Evolutionary conservation across 2,113 vertebrate species (phyloP).

Genomic region (Phylloscopus whistleri): DNA sequence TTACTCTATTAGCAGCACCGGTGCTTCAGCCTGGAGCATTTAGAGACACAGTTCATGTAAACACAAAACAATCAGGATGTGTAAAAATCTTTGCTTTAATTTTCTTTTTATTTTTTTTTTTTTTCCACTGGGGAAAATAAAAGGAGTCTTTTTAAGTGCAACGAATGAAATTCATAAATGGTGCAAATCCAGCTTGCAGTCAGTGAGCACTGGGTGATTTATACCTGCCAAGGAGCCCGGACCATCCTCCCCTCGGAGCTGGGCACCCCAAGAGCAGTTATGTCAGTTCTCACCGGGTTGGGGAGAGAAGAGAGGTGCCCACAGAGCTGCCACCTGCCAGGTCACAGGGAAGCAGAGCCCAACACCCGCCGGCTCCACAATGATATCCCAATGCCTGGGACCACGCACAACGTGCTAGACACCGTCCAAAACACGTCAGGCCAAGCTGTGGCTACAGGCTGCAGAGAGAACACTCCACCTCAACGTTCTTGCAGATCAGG

Average conservation of each 20-base stretch:
- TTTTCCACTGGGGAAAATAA: not conserved
- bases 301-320: not conserved
- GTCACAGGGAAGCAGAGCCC: accelerated
- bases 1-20: not conserved
- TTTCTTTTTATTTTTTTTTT: not conserved
- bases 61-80: not conserved
- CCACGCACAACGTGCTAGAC: accelerated
- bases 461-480: not conserved
- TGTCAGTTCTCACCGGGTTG: accelerated
- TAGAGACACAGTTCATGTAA: not conserved
- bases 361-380: accelerated
- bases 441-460: not conserved
- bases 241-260: not conserved
- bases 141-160: not conserved
- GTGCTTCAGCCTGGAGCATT: not conserved
- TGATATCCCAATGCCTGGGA: not conserved
- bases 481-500: not conserved
- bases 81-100: not conserved
- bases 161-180: not conserved
- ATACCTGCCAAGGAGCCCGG: not conserved
- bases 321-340: accelerated
- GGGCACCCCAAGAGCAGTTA: not conserved
- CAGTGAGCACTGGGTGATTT: not conserved
- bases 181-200: not conserved
- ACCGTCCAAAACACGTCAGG: not conserved